Base-by-base conservation (phyloP, 2,797 vertebrate genomes). In the Botia almorhae region DNA sequence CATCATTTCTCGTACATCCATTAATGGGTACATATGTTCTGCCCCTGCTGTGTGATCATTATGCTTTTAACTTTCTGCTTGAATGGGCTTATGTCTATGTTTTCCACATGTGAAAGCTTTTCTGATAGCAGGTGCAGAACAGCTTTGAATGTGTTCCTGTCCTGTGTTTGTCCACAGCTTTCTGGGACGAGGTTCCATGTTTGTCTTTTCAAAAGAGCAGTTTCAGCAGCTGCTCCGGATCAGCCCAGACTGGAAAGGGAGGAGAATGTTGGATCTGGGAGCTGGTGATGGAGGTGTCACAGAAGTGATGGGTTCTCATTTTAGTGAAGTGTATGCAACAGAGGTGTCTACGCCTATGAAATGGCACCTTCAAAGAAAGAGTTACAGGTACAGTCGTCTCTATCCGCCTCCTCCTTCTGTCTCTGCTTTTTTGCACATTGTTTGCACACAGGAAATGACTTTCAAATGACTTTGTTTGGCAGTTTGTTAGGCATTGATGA, bases 111-210 rank as follows among this genome's bases (percentile, higher is more conserved):
- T 56, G 46, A 4, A 13, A 11, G 10, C 53, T 46, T 13, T 60
- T 21, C 2, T 14, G 13, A 56, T 26, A 43, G 17, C 21, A 13
- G 13, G 0, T 10, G 16, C 0, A 61, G 13, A 61, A 26, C n/a
- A 10, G 56, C 11, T 12, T 39, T 0, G 29, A n/a, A n/a, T 71
- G 8, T 82, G 6, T 17, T 65, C n/a, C 68, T 55, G 21, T 17
- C 23, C 17, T 69, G 29, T 76, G 17, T 53, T 4, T 70, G 3
- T 67, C 64, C 7, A 14, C 89, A 99, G 97, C 90, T 95, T 98
- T 85, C 94, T 99, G 86, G 96, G 97, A 85, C 95, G 98, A 12
- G 98, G 98, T 76, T 98, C 98, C 29, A 99, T 99, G 97, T 99
- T 99, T 87, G 97, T 99, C 71, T 98, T 98, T 89, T 99, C 98